A percentile compares a stretch with the other conserved stretches of the same genome.
These are phyloP conservation scores for Drosophila pseudoananassae DNA, from an alignment of 1,140 invertebrate genomes.

Conservation along the genomic window DNA sequence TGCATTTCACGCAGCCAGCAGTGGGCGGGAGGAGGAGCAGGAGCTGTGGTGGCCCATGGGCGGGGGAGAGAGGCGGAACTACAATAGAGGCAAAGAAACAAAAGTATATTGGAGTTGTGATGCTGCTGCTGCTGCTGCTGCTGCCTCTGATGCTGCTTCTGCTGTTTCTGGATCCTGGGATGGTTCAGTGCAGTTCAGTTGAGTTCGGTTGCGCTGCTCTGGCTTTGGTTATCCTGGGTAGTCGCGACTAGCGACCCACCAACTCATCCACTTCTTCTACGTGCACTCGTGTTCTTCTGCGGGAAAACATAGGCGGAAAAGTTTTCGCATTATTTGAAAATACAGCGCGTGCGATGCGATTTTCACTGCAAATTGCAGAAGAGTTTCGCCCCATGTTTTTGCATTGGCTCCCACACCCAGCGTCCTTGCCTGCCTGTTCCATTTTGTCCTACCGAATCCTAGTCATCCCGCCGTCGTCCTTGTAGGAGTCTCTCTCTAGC, in stretches of 20 bases:
- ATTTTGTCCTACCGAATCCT: constrained; percentile 28
- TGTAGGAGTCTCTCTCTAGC: constrained; percentile 13
- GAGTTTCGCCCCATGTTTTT: constrained; percentile 71
- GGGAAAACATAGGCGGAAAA: constrained; percentile 68
- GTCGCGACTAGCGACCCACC: constrained; percentile 20
- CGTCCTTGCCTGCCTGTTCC: not conserved
- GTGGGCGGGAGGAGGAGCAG: not conserved
- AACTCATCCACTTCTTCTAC: constrained; percentile 27
- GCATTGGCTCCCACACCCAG: constrained; percentile 44
- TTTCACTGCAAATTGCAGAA: constrained; percentile 75
- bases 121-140: not conserved
- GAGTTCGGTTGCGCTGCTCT: constrained; percentile 12
- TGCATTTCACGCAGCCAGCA: constrained; percentile 73
- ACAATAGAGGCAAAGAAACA: constrained; percentile 77
- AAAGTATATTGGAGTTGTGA: constrained; percentile 73
- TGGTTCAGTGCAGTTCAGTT: constrained; percentile 34
- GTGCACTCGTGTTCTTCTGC: constrained; percentile 37
- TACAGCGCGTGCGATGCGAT: constrained; percentile 72
- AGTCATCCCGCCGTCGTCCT: not conserved
- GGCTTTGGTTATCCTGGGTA: constrained; percentile 30
- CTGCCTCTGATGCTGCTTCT: constrained; percentile 10
- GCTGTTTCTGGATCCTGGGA: constrained; percentile 21
- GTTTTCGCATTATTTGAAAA: constrained; percentile 82
- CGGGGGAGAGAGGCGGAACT: constrained; percentile 26
- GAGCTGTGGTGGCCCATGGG: not conserved